phyloP scores from a whole-genome alignment of 1,140 invertebrate species.

The Goniozus legneri region DNA sequence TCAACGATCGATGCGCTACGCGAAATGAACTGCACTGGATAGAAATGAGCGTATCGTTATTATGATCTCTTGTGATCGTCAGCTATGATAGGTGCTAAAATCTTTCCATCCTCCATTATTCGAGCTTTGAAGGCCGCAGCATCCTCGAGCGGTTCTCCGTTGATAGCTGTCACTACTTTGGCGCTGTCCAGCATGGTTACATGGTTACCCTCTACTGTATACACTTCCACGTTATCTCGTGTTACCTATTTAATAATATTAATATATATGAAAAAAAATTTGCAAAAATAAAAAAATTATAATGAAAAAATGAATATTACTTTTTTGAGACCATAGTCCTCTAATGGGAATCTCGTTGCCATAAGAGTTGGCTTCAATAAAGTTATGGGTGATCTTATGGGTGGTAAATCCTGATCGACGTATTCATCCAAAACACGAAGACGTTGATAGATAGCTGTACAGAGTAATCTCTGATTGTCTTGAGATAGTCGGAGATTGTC shows the following conservation, averaged over 20 bases:
- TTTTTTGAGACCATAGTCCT: constrained; percentile 62
- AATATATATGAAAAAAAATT: neutral
- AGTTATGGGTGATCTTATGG: constrained; percentile 58
- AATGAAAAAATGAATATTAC: constrained; percentile 23
- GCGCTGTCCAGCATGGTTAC: constrained; percentile 64
- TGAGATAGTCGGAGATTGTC: constrained; percentile 3
- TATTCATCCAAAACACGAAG: constrained; percentile 57
- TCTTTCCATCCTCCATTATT: constrained; percentile 20
- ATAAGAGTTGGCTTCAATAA: constrained; percentile 62
- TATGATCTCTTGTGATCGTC: neutral
- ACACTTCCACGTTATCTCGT: constrained; percentile 30
- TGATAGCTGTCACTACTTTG: constrained; percentile 62
- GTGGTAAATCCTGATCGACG: constrained; percentile 34
- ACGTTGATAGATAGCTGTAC: constrained; percentile 56
- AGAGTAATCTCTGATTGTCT: constrained; percentile 51
- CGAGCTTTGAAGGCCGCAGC: constrained; percentile 30
- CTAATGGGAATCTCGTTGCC: constrained; percentile 50
- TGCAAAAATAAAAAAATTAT: constrained; percentile 1
- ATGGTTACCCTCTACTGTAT: constrained; percentile 61
- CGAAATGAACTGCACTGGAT: too few species aligned
- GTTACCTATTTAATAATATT: constrained; percentile 30
- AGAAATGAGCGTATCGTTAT: too few species aligned
- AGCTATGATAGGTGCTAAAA: neutral
- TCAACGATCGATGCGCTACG: too few species aligned
- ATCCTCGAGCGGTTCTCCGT: constrained; percentile 47